Base-by-base conservation (phyloP, 2,797 vertebrate species). In the Geotrypetes seraphini region DNA sequence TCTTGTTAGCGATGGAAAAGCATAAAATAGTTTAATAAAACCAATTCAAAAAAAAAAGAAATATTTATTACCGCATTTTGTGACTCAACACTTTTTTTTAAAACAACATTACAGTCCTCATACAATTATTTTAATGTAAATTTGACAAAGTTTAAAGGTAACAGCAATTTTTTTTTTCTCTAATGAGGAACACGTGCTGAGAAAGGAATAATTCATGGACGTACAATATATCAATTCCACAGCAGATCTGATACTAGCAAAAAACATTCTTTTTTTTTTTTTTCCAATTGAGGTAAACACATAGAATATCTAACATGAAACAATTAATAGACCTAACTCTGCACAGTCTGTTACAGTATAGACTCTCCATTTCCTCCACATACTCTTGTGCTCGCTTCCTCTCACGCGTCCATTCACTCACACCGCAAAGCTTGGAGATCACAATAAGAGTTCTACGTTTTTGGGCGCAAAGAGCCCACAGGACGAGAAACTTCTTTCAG, bases 261-360 rank as follows among this genome's bases (percentile, higher is more conserved):
- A n/a, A 86, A 98, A 97, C 92, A 96, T 97, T 97, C 91, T 92
- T 96, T 90, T 81, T 78, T 65, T 69, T 73, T 84, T 65, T 69
- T 73, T 84, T 96, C 97, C 90, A 96, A 91, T 97, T 98, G 93
- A 97, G 95, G 95, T 98, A 97, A 97, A 98, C 93, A 98, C 95
- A 98, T 96, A 96, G 90, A 97, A 98, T 98, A 98, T 97, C 92
- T 97, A 98, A 98, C 93, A 98, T 94, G 92, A 93, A 96, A 97
- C 93, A 96, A 96, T 94, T 96, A 93, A 96, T 96, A 96, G 91
- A 97, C 90, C 70, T 81, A 94, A 96, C 91, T 98, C 91, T 98
- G 93, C 95, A 96, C 89, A 90, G 90, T 93, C 93, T 96, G 89
- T 95, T 96, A 98, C 92, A 96, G 91, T 94, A 92, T 90, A 91